Evolutionary conservation across 2,888 invertebrate species (phyloP), one percentile per base, ranked within the genome.

Genomic region (Empis livida): DNA sequence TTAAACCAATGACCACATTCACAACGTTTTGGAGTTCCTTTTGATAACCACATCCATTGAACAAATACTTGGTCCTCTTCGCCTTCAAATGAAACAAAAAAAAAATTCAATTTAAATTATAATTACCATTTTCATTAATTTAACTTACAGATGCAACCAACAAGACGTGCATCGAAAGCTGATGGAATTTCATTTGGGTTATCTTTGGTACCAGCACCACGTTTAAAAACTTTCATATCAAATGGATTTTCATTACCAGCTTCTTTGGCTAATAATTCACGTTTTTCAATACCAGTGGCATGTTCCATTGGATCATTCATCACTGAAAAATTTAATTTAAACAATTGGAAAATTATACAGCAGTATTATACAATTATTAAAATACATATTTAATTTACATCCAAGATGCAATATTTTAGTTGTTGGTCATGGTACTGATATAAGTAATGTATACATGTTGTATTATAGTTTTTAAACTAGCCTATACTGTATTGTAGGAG

Each of bases 1-100:
- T 88, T 87, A 75, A 90, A 93, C 89, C 89, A 93, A 65, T 91
- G 81, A 46, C 95, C 94, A 67, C 95, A 95, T 62, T 85, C 86
- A 64, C 94, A 94, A 57, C 93, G 80, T 61, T 84, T 84, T 46
- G 89, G 83, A 54, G 80, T 78, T 17, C 85, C 92, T 71, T 80
- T 75, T 67, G 92, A 82, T 57, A 95, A 70, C 84, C 90, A 89
- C 80, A 93, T 88, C 88, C 90, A 94, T 62, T 80, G 84, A 56
- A 94, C 78, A 50, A 77, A 72, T 41, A 84, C 79, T 15, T 87
- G 77, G 61, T 94, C 93, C 66, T 91, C 91, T 69, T 94, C 90
- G 65, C 75, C 75, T 75, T 27, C 2, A 6, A 20, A n/a, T n/a
- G n/a, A 20, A 20, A 20, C 20, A 27, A 27, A 8, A 27, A 27